phyloP scores from a whole-genome alignment of 2,888 invertebrate genomes.

The Polymixis lichenea region DNA sequence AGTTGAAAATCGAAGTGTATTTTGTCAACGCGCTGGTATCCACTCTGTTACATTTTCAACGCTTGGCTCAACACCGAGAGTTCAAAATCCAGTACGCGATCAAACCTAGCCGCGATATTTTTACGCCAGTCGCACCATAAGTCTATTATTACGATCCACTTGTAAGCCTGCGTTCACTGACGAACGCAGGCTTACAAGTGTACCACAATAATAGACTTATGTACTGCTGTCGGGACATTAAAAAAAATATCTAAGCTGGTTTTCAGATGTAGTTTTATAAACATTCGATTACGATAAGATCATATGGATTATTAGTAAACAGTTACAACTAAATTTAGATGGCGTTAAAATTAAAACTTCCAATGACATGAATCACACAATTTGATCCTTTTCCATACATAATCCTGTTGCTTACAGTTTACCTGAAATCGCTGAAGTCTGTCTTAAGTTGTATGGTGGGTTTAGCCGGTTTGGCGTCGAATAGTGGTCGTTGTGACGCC shows the following conservation, averaged over 20 bases:
- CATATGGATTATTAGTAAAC: neutral
- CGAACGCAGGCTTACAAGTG: too few relatives aligned
- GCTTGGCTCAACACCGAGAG: neutral
- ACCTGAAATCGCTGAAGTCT: constrained; percentile 98
- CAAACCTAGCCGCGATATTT: too few relatives aligned
- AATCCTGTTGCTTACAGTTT: constrained; percentile 67
- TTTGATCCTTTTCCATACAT: neutral
- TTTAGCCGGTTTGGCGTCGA: constrained; percentile 82
- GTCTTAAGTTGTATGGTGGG: constrained; percentile 98
- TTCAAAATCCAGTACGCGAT: neutral
- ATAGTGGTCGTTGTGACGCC: constrained; percentile 74
- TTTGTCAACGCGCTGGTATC: too few relatives aligned
- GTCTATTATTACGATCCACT: too few relatives aligned
- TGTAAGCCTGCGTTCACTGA: too few relatives aligned
- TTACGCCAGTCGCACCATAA: too few relatives aligned
- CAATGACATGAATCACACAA: neutral
- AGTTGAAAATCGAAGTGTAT: too few relatives aligned
- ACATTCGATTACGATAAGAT: neutral
- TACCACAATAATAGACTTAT: too few relatives aligned
- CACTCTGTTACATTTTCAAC: neutral
- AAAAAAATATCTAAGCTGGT: neutral
- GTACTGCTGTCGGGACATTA: too few relatives aligned
- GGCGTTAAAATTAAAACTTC: neutral
- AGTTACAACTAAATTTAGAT: neutral
- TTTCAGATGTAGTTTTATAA: neutral